A percentile compares a stretch with the other conserved stretches of the same genome.
phyloP scores from a whole-genome alignment of 2,113 vertebrate species.

The Dunckerocampus dactyliophorus region DNA sequence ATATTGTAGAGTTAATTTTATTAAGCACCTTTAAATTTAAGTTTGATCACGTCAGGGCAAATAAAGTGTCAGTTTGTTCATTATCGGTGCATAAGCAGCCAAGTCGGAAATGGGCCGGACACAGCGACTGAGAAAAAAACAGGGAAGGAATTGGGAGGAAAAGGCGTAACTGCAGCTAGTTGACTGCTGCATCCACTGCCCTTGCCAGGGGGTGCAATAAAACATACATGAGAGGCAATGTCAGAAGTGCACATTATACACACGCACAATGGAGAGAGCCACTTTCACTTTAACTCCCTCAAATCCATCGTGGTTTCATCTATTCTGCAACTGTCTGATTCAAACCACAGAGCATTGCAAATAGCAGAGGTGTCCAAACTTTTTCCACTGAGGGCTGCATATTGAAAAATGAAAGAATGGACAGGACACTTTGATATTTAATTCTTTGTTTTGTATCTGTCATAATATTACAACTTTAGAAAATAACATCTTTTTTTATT shows the following conservation, averaged over 20 bases:
- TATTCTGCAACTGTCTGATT: too few species aligned
- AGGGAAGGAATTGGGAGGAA: conserved; percentile 66
- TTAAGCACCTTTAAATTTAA: neutral
- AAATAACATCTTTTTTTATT: too few species aligned
- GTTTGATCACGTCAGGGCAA: neutral
- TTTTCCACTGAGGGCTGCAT: too few species aligned
- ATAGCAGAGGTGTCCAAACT: too few species aligned
- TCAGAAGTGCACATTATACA: neutral
- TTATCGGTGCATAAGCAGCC: conserved; percentile 42
- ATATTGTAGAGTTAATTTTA: too few species aligned
- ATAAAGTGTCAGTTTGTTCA: conserved; percentile 6
- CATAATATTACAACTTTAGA: too few species aligned
- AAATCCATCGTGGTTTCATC: too few species aligned
- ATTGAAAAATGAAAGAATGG: too few species aligned
- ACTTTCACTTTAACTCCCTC: neutral
- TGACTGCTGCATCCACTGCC: conserved; percentile 40
- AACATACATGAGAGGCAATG: conserved; percentile 34
- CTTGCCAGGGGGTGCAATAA: conserved; percentile 47
- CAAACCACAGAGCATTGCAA: too few species aligned
- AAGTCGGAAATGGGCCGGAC: conserved; percentile 59
- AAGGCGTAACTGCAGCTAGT: conserved; percentile 61
- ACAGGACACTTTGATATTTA: too few species aligned
- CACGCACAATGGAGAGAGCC: neutral
- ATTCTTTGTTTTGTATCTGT: too few species aligned
- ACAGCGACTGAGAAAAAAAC: conserved; percentile 51